phyloP scores from a whole-genome alignment of 2,113 vertebrate genomes.

The Etheostoma spectabile region DNA sequence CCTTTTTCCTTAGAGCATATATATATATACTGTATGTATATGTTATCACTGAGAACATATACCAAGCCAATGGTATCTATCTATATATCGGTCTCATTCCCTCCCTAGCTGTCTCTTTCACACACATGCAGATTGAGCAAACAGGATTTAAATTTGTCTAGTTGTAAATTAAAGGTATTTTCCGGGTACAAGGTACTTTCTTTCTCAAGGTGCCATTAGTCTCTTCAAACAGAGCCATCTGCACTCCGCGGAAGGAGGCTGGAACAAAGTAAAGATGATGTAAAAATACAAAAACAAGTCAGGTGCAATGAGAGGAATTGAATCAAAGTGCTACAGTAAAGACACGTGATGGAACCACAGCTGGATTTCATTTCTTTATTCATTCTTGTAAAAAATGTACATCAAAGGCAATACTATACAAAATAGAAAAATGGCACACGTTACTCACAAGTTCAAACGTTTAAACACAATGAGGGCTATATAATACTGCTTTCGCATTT shows the following conservation, averaged over 20 bases:
- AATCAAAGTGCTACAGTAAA: conserved; percentile 6
- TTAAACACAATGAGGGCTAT: conserved; percentile 77
- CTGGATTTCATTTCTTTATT: conserved; percentile 71
- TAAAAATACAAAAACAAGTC: background rate
- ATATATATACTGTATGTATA: background rate
- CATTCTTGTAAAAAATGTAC: conserved; percentile 79
- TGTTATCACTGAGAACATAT: conserved; percentile 18
- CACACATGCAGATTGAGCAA: conserved; percentile 21
- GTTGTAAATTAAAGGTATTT: conserved; percentile 55
- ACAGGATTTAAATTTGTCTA: conserved; percentile 43
- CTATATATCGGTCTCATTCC: conserved; percentile 20
- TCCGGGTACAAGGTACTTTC: conserved; percentile 16
- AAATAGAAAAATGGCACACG: conserved; percentile 81
- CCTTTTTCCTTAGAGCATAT: conserved; percentile 11
- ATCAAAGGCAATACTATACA: conserved; percentile 78
- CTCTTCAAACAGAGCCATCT: conserved; percentile 65
- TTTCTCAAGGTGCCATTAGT: conserved; percentile 58
- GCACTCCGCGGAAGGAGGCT: background rate
- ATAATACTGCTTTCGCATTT: conserved; percentile 98
- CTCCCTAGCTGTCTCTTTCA: conserved; percentile 7
- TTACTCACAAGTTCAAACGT: conserved; percentile 65
- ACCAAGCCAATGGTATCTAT: background rate
- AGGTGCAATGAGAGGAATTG: background rate
- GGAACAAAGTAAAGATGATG: background rate
- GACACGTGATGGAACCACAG: conserved; percentile 36